phyloP scores from a whole-genome alignment of 2,888 invertebrate genomes.

The Pristionchus fissidentatus region DNA sequence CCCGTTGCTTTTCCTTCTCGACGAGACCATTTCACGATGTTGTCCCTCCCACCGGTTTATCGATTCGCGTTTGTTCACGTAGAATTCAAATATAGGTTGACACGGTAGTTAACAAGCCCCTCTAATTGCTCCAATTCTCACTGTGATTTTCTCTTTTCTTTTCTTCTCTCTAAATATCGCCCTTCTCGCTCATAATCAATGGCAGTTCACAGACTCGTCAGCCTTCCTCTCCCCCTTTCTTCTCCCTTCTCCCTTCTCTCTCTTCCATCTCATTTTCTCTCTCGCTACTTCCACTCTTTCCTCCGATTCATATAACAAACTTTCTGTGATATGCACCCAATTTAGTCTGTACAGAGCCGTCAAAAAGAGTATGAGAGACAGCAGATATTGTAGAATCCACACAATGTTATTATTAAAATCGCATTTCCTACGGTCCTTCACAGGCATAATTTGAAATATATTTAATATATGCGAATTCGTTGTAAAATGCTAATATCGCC shows the following conservation, averaged over 20 bases:
- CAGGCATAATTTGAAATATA: conserved; percentile 35
- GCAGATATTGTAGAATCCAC: conserved; percentile 15
- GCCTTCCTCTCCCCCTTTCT: neutral
- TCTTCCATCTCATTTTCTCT: conserved; percentile 2
- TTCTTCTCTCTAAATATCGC: neutral
- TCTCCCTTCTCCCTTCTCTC: conserved; percentile 13
- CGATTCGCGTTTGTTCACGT: conserved; percentile 29
- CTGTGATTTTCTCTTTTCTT: neutral
- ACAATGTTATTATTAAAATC: neutral
- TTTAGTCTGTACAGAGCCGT: conserved; percentile 37
- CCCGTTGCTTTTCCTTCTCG: conserved; percentile 6
- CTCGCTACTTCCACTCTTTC: conserved; percentile 24
- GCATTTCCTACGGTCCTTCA: conserved; percentile 30
- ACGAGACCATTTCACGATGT: neutral
- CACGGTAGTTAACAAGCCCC: neutral
- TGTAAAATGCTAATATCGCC: conserved; percentile 41
- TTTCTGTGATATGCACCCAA: conserved; percentile 40
- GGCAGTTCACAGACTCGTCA: neutral
- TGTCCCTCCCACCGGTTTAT: conserved; percentile 10
- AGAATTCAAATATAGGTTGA: conserved; percentile 3
- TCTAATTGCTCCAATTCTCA: neutral
- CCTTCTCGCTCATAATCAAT: conserved; percentile 41
- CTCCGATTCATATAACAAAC: conserved; percentile 34
- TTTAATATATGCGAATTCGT: conserved; percentile 36
- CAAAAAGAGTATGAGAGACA: conserved; percentile 36